Evolutionary conservation across 2,888 invertebrate genomes (phyloP), one percentile per base, ranked within the genome.

Genomic region (Chrysolina americana): DNA sequence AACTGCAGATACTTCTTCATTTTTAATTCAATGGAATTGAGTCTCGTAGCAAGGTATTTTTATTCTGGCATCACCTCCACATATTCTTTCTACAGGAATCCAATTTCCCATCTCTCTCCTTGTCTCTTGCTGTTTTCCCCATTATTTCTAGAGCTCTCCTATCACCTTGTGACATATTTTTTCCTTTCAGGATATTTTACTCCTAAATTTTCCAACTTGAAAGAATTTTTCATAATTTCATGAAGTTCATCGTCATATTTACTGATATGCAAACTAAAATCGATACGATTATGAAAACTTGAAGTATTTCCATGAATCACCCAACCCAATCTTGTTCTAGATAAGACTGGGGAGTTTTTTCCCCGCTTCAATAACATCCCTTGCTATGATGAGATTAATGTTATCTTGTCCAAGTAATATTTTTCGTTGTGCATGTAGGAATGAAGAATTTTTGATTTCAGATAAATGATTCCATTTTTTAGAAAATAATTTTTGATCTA

Each of bases 301-400:
- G 53, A 53, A 21, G 63, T 36, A 41, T 28, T 63, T 6, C 63
- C 63, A 36, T 63, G 36, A 63, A 63, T 41, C 4, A n/a, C 63
- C 41, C 63, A 63, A 1, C 41, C 63, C 41, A 63, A 59, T 59
- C 3, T 28, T 23, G 59, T 28, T 28, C 23, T 59, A 19, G 59
- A 59, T 28, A 59, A 13, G 1, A 59, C 19, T 2, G 59, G 59
- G 8, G 8, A 4, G 15, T 59, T 59, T n/a, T n/a, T n/a, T n/a
- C n/a, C n/a, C n/a, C n/a, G n/a, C n/a, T n/a, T 59, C 59, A 15
- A 28, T 28, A 36, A 63, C 41, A 11, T 63, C 63, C 9, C 63
- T 36, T 8, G 63, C 63, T 9, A 63, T 36, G 6, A 63, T 63
- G 4, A 63, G 28, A 36, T 63, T 36, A 63, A 63, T 63, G 28